Evolutionary conservation across 1,140 invertebrate genomes (phyloP), one percentile per base, ranked within the genome.

Genomic region (Trialeurodes vaporariorum): DNA sequence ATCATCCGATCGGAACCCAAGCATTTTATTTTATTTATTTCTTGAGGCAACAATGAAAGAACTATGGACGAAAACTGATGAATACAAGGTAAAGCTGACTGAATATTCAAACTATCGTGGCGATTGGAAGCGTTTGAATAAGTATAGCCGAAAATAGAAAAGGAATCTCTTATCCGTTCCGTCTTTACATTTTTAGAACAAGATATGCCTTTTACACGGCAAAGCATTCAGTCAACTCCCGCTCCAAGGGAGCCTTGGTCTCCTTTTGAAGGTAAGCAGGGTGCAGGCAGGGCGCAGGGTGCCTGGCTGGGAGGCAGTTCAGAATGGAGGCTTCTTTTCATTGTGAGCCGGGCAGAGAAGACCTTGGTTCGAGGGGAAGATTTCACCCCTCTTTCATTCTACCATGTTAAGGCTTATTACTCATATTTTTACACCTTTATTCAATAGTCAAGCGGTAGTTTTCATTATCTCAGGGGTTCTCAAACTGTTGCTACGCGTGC

Each of bases 401-500:
- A 49, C 17, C 34, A 5, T 49, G 5, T 17, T 49, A n/a, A 17
- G 34, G 34, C 34, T 49, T 49, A 49, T 49, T 49, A 49, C 34
- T 49, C 34, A 49, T 49, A 49, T 49, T 49, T 49, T 49, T 49
- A 49, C 34, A 49, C 34, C 34, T 49, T 49, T 49, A 49, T 49
- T 49, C 34, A 49, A 49, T 49, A 49, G 34, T 17, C 34, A 9
- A 49, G 34, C 34, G 5, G n/a, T 49, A 9, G 34, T 17, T 49
- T 49, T 17, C 34, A 49, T 49, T 49, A 49, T 49, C 5, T 17
- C 5, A 49, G 34, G 34, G 34, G 34, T 49, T 49, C 34, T 17
- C 34, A 49, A 49, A 49, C 34, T 49, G 34, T n/a, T 5, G 34
- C 34, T 17, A 49, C 34, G 17, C 34, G 34, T 17, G 34, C 34